Evolutionary conservation across 1,140 invertebrate genomes (phyloP).

Genomic region (Bombus superbus): DNA sequence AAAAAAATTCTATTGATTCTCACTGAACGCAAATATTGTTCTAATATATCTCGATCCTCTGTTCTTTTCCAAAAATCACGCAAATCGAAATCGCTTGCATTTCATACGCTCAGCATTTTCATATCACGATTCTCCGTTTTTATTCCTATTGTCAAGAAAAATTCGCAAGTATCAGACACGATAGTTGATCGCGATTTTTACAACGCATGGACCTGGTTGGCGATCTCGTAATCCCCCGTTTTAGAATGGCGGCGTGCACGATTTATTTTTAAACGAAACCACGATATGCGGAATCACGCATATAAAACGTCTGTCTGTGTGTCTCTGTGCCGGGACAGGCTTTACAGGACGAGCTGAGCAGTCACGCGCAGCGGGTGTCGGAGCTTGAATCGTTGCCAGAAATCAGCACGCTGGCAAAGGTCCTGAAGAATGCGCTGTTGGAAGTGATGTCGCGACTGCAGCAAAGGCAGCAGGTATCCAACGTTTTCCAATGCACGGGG

Average conservation of each 20-base stretch:
- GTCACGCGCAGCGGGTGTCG: slow-evolving; percentile 70
- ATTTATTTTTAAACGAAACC: slow-evolving; percentile 26
- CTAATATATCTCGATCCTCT: not conserved
- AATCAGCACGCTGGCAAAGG: slow-evolving; percentile 75
- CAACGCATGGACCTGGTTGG: too few relatives aligned
- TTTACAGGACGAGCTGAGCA: slow-evolving; percentile 76
- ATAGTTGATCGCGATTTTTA: not conserved
- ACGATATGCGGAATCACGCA: slow-evolving; percentile 9
- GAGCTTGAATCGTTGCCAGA: slow-evolving; percentile 77
- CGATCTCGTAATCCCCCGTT: slow-evolving; percentile 9
- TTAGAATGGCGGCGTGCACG: not conserved
- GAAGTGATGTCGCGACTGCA: slow-evolving; percentile 72
- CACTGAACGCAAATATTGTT: not conserved
- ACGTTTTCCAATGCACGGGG: slow-evolving; percentile 76
- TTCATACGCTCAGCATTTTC: not conserved
- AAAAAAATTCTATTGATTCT: not conserved
- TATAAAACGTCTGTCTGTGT: slow-evolving; percentile 19
- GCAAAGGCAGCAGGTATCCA: slow-evolving; percentile 80
- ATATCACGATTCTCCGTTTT: not conserved
- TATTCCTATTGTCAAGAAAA: not conserved
- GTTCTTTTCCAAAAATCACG: not conserved
- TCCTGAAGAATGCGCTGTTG: slow-evolving; percentile 74
- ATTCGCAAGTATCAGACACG: not conserved
- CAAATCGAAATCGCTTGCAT: not conserved
- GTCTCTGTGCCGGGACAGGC: slow-evolving; percentile 67